These are phyloP conservation scores for Mechanitis messenoides DNA, from an alignment of 2,888 invertebrate species.

Conservation along the genomic window DNA sequence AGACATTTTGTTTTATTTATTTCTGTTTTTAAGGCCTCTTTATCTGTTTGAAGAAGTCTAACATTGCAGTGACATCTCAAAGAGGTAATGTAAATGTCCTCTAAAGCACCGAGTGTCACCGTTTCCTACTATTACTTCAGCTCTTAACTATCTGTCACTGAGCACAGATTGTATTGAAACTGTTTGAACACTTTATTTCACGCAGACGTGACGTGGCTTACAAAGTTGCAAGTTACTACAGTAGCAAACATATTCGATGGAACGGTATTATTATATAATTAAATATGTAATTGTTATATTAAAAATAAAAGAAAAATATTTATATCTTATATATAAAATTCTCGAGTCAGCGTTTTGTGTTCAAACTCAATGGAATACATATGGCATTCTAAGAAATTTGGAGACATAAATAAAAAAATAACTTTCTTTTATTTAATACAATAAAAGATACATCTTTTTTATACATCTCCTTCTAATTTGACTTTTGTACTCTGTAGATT, in stretches of 20 bases:
- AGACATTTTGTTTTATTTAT: neutral
- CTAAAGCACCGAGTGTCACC: slow-evolving; percentile 41
- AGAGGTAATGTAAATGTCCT: slow-evolving; percentile 46
- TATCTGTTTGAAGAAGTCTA: slow-evolving; percentile 55
- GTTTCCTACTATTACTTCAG: slow-evolving; percentile 55
- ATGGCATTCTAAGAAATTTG: too few species aligned
- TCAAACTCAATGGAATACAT: too few species aligned
- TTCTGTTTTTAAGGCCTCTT: neutral
- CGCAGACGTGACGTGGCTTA: neutral
- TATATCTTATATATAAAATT: too few species aligned
- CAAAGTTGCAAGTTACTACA: neutral
- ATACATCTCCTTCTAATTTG: too few species aligned
- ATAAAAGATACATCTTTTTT: too few species aligned
- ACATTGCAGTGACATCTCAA: slow-evolving; percentile 45
- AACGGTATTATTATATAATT: neutral
- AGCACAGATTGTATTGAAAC: slow-evolving; percentile 34
- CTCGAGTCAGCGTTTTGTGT: too few species aligned
- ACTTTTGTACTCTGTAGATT: too few species aligned
- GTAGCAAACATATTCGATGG: neutral
- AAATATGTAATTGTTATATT: too few species aligned
- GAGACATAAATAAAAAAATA: too few species aligned
- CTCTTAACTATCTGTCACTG: slow-evolving; percentile 57
- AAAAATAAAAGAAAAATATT: too few species aligned
- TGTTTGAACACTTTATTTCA: slow-evolving; percentile 12
- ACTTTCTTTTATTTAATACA: too few species aligned